A percentile compares a stretch with the other conserved stretches of the same genome.
Conservation (phyloP, 2,888 invertebrate species). For the Tridacna gigas region DNA sequence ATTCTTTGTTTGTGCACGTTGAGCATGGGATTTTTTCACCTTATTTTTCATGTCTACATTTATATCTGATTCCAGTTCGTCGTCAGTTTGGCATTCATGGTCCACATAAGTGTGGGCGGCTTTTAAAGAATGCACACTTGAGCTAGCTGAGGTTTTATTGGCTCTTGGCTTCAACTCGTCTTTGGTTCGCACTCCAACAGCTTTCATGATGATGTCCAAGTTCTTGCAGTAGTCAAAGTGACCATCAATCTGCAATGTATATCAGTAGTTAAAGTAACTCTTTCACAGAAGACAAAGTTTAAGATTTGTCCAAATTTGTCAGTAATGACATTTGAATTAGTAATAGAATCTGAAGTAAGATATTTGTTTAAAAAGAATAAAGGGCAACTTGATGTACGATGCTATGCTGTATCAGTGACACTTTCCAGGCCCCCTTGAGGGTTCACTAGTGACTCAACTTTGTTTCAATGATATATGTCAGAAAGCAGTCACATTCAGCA, state of each 20-base stretch:
- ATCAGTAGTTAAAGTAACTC: neutral
- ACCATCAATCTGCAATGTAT: constrained; percentile 84
- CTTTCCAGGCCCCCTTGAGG: too few species aligned
- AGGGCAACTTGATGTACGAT: too few species aligned
- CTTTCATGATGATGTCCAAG: constrained; percentile 86
- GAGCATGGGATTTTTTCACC: neutral
- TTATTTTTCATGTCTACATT: neutral
- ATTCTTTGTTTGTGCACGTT: neutral
- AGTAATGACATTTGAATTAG: too few species aligned
- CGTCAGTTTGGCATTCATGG: constrained; percentile 22
- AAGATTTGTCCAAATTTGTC: neutral
- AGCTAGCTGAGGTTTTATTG: constrained; percentile 1
- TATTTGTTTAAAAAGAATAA: too few species aligned
- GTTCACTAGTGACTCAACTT: too few species aligned
- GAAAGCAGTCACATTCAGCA: too few species aligned
- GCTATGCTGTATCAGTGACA: too few species aligned
- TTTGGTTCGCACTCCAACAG: constrained; percentile 83
- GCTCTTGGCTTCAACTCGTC: constrained; percentile 63
- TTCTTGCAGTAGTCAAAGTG: constrained; percentile 88
- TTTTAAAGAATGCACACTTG: constrained; percentile 5
- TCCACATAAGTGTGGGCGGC: neutral
- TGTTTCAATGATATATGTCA: too few species aligned
- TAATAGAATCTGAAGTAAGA: too few species aligned
- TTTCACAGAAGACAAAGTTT: neutral
- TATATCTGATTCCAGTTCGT: constrained; percentile 3